A percentile compares a stretch with the other conserved stretches of the same genome.
Evolutionary conservation across 1,140 invertebrate genomes (phyloP).

Genomic region (Drosophila mauritiana): DNA sequence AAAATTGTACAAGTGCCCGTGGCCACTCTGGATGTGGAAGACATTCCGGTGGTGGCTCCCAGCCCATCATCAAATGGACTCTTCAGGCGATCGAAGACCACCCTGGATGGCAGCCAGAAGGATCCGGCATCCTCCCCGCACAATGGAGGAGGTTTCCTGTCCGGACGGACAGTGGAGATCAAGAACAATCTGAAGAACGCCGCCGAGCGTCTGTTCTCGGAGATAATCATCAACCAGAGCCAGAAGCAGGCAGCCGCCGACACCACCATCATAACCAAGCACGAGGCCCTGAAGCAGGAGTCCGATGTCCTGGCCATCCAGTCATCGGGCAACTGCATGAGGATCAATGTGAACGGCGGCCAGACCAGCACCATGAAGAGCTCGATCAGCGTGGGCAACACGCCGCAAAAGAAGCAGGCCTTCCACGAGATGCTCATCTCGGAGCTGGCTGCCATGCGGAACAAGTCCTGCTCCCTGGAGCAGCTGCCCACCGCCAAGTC

Average conservation of each 20-base stretch:
- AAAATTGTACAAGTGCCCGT: conserved; percentile 79
- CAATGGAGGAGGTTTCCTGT: conserved; percentile 38
- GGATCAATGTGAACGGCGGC: conserved; percentile 39
- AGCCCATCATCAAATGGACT: conserved; percentile 58
- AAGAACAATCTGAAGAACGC: conserved; percentile 84
- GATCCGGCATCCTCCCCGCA: conserved; percentile 14
- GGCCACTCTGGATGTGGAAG: conserved; percentile 76
- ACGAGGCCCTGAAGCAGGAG: conserved; percentile 74
- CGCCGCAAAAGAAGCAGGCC: conserved; percentile 81
- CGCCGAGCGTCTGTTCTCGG: conserved; percentile 82
- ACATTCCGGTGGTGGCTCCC: conserved; percentile 31
- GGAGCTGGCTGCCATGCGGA: conserved; percentile 82
- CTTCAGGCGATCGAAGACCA: conserved; percentile 78
- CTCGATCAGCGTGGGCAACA: conserved; percentile 60
- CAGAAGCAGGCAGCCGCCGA: conserved; percentile 62
- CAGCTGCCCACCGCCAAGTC: conserved; percentile 70
- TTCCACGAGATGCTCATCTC: conserved; percentile 84
- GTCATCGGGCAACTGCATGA: conserved; percentile 44
- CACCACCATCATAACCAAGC: conserved; percentile 77
- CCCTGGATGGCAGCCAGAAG: conserved; percentile 60
- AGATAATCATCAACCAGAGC: conserved; percentile 78
- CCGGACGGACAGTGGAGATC: conserved; percentile 75
- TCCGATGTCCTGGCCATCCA: conserved; percentile 29
- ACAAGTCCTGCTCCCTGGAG: conserved; percentile 75
- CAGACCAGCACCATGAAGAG: conserved; percentile 52